Evolutionary conservation across 2,797 vertebrate species (phyloP), one percentile per base, ranked within the genome.

Genomic region (Echiichthys vipera): DNA sequence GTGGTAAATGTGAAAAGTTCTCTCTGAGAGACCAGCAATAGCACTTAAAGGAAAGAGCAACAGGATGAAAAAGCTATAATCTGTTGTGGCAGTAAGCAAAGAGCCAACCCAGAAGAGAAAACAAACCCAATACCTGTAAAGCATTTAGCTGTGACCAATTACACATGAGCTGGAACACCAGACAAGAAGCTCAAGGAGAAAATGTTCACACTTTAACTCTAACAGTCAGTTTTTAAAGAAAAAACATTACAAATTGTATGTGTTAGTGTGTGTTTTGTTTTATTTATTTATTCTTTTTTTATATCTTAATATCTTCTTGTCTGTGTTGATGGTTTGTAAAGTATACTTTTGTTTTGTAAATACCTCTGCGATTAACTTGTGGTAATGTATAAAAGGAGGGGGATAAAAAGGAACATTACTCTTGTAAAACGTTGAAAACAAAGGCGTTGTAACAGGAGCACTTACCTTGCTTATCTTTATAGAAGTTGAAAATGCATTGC

Each of bases 51-150:
- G 54, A 76, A 49, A 50, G 6, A 72, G 39, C 58, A 68, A 50
- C 24, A 32, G 24, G 30, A 84, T 61, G 17, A 80, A 65, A 88
- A 77, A 79, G 62, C 61, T 55, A 20, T 78, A 87, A 85, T 85
- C 59, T 71, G 77, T 69, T 78, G 81, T 79, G 81, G 65, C 81
- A 84, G 78, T 36, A 68, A 80, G 76, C 65, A 74, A 51, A 69
- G 45, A 71, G 58, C 30, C 69, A 75, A 74, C 70, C 49, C 54
- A 70, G 46, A 70, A 58, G 57, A 70, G 74, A 82, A 37, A 81
- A 72, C 46, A 77, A 76, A 66, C 51, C 50, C 71, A 71, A 85
- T 75, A 88, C 71, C 84, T 84, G 80, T 65, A 69, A 73, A 71
- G 62, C 40, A 63, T 78, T 86, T 75, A 78, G 55, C 65, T 58